phyloP scores from a whole-genome alignment of 1,140 invertebrate genomes.

The Orius insidiosus region DNA sequence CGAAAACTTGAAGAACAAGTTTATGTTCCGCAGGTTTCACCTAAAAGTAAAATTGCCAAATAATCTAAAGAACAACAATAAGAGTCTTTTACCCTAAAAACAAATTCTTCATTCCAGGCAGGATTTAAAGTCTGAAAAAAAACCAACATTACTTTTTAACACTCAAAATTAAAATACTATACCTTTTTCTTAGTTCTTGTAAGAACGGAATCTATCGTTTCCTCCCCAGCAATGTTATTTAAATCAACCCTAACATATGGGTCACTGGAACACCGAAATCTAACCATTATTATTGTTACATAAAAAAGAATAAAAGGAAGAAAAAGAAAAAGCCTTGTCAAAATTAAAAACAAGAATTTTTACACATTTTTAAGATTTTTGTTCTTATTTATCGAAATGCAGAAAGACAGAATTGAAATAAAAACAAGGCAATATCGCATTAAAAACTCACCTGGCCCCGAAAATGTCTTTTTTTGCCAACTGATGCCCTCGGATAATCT shows the following conservation, averaged over 20 bases:
- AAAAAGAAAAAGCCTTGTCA: neutral
- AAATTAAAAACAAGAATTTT: slow-evolving; percentile 1
- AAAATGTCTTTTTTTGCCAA: slow-evolving; percentile 97
- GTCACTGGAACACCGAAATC: slow-evolving; percentile 48
- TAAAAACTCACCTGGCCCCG: slow-evolving; percentile 65
- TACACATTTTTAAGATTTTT: slow-evolving; percentile 4
- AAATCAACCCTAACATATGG: slow-evolving; percentile 90
- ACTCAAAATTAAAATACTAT: slow-evolving; percentile 19
- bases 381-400: neutral
- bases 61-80: neutral
- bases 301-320: slow-evolving; percentile 3
- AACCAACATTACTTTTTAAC: neutral
- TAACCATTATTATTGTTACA: slow-evolving; percentile 1
- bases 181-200: slow-evolving; percentile 95
- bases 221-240: slow-evolving; percentile 62
- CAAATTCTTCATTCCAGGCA: slow-evolving; percentile 90
- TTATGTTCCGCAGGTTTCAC: slow-evolving; percentile 85
- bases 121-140: slow-evolving; percentile 77
- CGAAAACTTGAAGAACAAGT: slow-evolving; percentile 90
- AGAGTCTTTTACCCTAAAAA: slow-evolving; percentile 53
- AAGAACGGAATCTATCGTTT: slow-evolving; percentile 75
- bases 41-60: slow-evolving; percentile 30
- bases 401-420: neutral
- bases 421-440: neutral
- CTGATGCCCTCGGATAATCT: slow-evolving; percentile 70